Evolutionary conservation across 2,113 vertebrate species (phyloP).

Genomic region (Sarotherodon lohbergeri): DNA sequence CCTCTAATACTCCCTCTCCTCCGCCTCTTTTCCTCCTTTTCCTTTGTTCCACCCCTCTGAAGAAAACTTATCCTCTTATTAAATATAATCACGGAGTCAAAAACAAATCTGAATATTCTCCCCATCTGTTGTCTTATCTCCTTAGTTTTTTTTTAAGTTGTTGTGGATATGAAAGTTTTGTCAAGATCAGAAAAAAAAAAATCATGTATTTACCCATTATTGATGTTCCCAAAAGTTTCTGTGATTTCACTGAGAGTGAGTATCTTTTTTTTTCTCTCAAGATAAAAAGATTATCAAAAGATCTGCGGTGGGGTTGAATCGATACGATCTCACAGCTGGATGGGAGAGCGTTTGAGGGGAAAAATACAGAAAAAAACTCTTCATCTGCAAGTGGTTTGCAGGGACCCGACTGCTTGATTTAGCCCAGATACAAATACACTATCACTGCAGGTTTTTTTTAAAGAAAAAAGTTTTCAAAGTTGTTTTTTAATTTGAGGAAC

Average conservation of each 20-base stretch:
- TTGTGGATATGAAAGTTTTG: conserved; percentile 22
- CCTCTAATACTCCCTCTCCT: background rate
- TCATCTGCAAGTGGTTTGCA: background rate
- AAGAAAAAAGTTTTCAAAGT: background rate
- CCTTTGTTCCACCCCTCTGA: background rate
- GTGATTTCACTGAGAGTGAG: conserved; percentile 5
- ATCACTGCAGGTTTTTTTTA: background rate
- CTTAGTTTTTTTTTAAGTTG: background rate
- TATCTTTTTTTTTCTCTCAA: background rate
- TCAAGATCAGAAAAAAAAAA: background rate
- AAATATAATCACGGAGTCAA: background rate
- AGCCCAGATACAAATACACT: background rate
- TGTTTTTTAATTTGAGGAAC: background rate
- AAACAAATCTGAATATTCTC: background rate
- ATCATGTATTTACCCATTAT: conserved; percentile 34
- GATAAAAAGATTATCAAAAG: conserved; percentile 60
- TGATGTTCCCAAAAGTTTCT: conserved; percentile 49
- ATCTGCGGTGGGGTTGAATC: conserved; percentile 24
- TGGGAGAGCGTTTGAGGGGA: background rate
- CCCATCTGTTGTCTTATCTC: background rate
- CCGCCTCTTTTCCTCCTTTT: background rate
- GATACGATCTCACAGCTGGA: conserved; percentile 45
- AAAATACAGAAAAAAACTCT: background rate
- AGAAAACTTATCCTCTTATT: background rate
- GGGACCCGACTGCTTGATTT: background rate